Evolutionary conservation across 2,888 invertebrate species (phyloP).

Genomic region (Xylota segnis): DNA sequence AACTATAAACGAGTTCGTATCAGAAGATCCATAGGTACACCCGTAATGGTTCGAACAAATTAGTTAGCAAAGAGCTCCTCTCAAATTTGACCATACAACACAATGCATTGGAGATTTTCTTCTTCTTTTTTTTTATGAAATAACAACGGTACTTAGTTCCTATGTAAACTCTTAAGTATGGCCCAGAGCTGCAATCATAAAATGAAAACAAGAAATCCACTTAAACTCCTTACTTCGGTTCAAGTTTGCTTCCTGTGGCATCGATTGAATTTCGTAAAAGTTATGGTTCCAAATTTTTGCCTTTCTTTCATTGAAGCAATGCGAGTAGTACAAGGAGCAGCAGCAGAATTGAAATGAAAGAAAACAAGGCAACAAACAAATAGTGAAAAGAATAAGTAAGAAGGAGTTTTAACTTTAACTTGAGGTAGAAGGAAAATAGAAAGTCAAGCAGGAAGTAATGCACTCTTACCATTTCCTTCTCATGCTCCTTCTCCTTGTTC

Average conservation of each 20-base stretch:
- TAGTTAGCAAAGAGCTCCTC: neutral
- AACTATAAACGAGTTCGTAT: neutral
- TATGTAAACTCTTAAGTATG: neutral
- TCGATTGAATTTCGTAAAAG: conserved; percentile 63
- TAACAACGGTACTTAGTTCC: conserved; percentile 9
- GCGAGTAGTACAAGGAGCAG: too few species aligned
- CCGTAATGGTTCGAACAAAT: neutral
- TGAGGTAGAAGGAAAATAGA: conserved; percentile 35
- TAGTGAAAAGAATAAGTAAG: conserved; percentile 5
- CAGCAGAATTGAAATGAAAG: conserved; percentile 22
- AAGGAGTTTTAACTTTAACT: conserved; percentile 38
- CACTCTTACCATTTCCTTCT: conserved; percentile 18
- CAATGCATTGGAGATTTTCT: conserved; percentile 8
- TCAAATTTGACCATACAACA: neutral
- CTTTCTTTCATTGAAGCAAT: conserved; percentile 12
- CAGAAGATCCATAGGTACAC: neutral
- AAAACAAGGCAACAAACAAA: conserved; percentile 6
- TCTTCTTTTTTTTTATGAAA: conserved; percentile 1
- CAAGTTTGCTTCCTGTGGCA: conserved; percentile 34
- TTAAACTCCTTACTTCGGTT: conserved; percentile 44
- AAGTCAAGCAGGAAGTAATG: conserved; percentile 29
- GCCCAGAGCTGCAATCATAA: conserved; percentile 8
- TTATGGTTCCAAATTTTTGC: conserved; percentile 65
- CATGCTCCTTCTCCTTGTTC: neutral
- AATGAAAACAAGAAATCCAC: conserved; percentile 40